Evolutionary conservation across 2,888 invertebrate genomes (phyloP), one percentile per base, ranked within the genome.

Genomic region (Tortricodes alternella): DNA sequence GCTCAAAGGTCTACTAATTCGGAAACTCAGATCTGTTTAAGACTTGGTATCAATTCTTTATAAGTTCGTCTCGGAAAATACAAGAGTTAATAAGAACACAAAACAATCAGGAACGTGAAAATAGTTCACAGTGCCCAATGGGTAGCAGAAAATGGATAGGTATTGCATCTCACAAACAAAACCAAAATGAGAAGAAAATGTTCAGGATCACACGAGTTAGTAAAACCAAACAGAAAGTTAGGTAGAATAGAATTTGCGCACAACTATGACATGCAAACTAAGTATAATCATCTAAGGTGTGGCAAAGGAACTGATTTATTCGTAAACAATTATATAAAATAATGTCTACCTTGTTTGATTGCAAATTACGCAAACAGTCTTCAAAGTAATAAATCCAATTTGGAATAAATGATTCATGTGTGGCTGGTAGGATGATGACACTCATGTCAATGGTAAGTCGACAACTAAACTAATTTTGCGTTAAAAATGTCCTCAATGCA

Each of bases 401-500:
- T 79, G 67, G 72, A 77, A 81, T 73, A 74, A 82, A 89, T 89
- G 90, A 84, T 82, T 80, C 68, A 85, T 88, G 89, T 88, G 74
- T 83, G 72, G 73, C 77, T 76, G 76, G 85, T 89, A 89, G 68
- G 79, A 87, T 89, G 89, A 87, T 85, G 78, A 85, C 70, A 79
- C 81, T 77, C 68, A 84, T 80, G 82, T 86, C 74, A 76, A 87
- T 87, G 85, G 76, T 80, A 84, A 80, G 84, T 85, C 77, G 76
- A 85, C 72, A 85, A 78, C 90, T 89, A 89, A 85, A 74, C 89
- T 89, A 89, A 80, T 78, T 82, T 85, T 87, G 89, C 89, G 80
- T 89, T 86, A 83, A 83, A 78, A 88, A 90, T 90, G 91, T 91
- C 91, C 91, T 91, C 90, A 91, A 91, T 92, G 92, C 92, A 93